Evolutionary conservation across 2,797 vertebrate genomes (phyloP), one percentile per base, ranked within the genome.

Genomic region (Sebastes diaconus): DNA sequence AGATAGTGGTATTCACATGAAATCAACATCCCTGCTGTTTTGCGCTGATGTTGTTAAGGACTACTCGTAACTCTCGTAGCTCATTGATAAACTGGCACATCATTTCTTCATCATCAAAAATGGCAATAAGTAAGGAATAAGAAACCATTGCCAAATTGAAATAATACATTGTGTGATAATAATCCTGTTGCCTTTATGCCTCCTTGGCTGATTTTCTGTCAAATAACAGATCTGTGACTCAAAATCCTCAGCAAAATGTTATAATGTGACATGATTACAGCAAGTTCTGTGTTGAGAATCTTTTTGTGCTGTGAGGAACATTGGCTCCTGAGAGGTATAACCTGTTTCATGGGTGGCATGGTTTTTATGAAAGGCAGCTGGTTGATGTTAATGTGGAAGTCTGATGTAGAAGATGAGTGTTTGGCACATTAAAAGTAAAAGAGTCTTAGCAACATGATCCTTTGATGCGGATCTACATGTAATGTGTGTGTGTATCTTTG

Each of bases 381-480:
- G 30, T 60, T 84, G 75, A 18, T 76, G 73, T 63, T 50, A 75
- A 71, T 74, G 64, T 36, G 22, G 2, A 60, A 59, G 64, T 73
- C 50, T 66, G 82, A 74, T 63, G 71, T 50, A 34, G 63, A 78
- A 42, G 63, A 78, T 36, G 30, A 80, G 60, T 36, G 68, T 55
- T 65, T 83, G 68, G 42, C 73, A 81, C 14, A 24, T 58, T 87
- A 32, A 39, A 10, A 22, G 63, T 75, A 52, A 59, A 61, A 68
- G 42, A 75, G 67, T 14, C 75, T 75, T 7, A 77, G 79, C 27
- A 80, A 67, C 77, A 73, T 30, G 68, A 77, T 79, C 54, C 66
- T 39, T 66, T 68, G 68, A 78, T 77, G 58, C 32, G 1, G 16
- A 76, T 84, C 63, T 68, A n/a, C 72, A 42, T 80, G 65, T 29